phyloP scores from a whole-genome alignment of 2,113 vertebrate genomes.

The Oxygymnocypris stewartii region DNA sequence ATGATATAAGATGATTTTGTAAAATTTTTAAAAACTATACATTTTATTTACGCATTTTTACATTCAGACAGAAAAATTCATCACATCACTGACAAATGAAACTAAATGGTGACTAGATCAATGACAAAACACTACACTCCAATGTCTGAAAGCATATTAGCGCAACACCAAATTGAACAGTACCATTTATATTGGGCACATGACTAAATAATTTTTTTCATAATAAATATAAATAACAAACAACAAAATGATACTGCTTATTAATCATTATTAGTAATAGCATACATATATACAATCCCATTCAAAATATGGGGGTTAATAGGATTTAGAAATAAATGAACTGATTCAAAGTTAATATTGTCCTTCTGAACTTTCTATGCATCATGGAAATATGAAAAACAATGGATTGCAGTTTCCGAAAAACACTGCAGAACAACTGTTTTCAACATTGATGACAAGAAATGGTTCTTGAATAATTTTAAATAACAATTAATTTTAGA shows the following conservation, averaged over 20 bases:
- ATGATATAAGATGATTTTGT: not conserved
- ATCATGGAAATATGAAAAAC: too few species aligned
- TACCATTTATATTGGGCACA: not conserved
- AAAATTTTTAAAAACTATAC: not conserved
- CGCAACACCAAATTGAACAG: not conserved
- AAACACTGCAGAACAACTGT: too few species aligned
- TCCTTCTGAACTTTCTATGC: too few species aligned
- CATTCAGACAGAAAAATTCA: not conserved
- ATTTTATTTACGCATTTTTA: not conserved
- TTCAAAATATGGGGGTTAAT: not conserved
- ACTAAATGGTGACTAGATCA: not conserved
- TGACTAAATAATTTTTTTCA: not conserved
- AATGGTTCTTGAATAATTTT: not conserved
- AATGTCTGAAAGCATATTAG: not conserved
- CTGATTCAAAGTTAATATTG: not conserved
- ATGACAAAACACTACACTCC: not conserved
- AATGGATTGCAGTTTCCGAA: too few species aligned
- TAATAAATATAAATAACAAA: not conserved
- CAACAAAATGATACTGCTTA: not conserved
- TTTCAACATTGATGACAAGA: too few species aligned
- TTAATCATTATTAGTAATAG: not conserved
- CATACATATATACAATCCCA: not conserved
- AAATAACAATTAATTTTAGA: too few species aligned
- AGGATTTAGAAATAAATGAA: not conserved
- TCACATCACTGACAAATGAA: conserved; percentile 13